Evolutionary conservation across 1,140 invertebrate genomes (phyloP).

Genomic region (Achroia grisella): DNA sequence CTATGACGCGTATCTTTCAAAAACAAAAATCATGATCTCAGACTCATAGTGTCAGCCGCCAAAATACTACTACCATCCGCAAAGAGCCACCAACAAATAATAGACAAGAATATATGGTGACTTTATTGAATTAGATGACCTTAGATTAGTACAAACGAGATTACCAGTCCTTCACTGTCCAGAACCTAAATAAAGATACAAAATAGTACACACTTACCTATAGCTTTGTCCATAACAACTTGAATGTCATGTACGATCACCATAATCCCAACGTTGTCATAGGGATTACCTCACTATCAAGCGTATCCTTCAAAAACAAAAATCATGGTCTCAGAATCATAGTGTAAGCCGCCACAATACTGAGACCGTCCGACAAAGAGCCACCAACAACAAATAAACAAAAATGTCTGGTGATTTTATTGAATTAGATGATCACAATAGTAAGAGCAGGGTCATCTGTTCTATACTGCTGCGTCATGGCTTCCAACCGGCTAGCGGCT

Average conservation of each 20-base stretch:
- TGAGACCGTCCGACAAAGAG: constrained; percentile 45
- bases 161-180: too few species aligned
- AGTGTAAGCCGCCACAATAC: constrained; percentile 46
- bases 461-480: constrained; percentile 50
- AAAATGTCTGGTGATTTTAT: constrained; percentile 69
- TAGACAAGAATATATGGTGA: constrained; percentile 67
- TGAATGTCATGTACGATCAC: too few species aligned
- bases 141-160: too few species aligned
- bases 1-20: constrained; percentile 14
- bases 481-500: constrained; percentile 39
- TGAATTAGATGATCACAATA: constrained; percentile 69
- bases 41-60: constrained; percentile 45
- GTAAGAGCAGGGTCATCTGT: constrained; percentile 27
- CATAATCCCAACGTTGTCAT: too few species aligned
- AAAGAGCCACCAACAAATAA: constrained; percentile 51
- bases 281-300: not conserved
- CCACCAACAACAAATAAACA: constrained; percentile 56
- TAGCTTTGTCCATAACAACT: too few species aligned
- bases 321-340: constrained; percentile 38
- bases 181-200: too few species aligned
- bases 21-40: constrained; percentile 41
- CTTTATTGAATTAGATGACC: constrained; percentile 70
- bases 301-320: constrained; percentile 35
- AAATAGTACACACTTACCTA: too few species aligned
- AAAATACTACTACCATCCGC: constrained; percentile 38